Evolutionary conservation across 1,140 invertebrate species (phyloP), one percentile per base, ranked within the genome.

Genomic region (Lasaia peninsularis): DNA sequence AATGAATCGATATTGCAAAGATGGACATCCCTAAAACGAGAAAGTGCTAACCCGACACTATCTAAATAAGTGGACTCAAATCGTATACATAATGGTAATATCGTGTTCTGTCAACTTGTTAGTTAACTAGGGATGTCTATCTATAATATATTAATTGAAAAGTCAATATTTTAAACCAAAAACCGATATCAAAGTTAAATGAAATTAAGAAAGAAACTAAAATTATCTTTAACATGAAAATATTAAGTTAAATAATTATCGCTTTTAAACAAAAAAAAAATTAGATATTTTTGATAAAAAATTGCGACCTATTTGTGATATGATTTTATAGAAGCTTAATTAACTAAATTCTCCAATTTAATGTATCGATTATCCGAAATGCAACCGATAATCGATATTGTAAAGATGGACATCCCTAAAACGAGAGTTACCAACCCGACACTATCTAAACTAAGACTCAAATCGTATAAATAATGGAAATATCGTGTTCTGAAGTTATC

Each of bases 21-120:
- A 67, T 56, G 62, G 51, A 75, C 50, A 62, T 54, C 53, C 56
- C 49, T 48, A 48, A 48, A 48, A 48, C 40, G n/a, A 56, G 65
- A 66, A 65, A 65, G 65, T 79, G 76, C 80, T 75, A 79, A 83
- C 79, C 75, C 80, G 66, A 60, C 71, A 69, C 75, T 86, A 84
- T 86, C 81, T 88, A 80, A 88, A 84, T 77, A 80, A 83, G 82
- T 88, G 86, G 84, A 86, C 79, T 88, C 81, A 84, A 86, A 86
- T 88, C 83, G 83, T 88, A 88, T 88, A 88, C 86, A 86, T 88
- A 86, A 88, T 88, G 86, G 83, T 86, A 88, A 88, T 86, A 88
- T 86, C 86, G 80, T 88, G 83, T 88, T 86, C 86, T 81, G 80
- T 86, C 80, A 82, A 82, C 83, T n/a, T n/a, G n/a, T n/a, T n/a